Evolutionary conservation across 2,888 invertebrate species (phyloP).

Genomic region (Dolichopus griseipennis): DNA sequence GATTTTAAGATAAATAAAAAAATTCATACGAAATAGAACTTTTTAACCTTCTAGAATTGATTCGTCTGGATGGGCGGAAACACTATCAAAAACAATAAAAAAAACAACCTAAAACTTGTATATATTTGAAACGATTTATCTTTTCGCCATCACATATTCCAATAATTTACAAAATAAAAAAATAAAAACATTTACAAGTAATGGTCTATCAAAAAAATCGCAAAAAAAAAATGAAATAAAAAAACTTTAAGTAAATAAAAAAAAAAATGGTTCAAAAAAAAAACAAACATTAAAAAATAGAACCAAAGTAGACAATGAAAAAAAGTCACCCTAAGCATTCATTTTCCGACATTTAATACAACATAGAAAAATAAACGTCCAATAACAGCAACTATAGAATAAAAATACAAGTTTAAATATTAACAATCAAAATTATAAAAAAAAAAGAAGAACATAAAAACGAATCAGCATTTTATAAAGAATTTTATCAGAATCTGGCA

Average conservation of each 20-base stretch:
- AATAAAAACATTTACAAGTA: background rate
- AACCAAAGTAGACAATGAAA: too few relatives aligned
- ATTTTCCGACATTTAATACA: slow-evolving; percentile 1
- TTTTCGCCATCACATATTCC: background rate
- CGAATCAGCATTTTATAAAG: background rate
- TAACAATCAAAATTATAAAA: background rate
- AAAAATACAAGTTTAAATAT: background rate
- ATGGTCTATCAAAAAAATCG: background rate
- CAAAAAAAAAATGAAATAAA: background rate
- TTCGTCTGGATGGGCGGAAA: background rate
- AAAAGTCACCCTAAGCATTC: background rate
- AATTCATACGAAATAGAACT: too few relatives aligned
- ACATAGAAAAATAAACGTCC: background rate
- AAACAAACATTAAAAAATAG: background rate
- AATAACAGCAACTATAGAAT: background rate
- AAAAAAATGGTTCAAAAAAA: background rate
- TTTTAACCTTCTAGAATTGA: background rate
- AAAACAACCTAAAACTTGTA: background rate
- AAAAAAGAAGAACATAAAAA: too few relatives aligned
- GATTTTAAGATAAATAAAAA: too few relatives aligned
- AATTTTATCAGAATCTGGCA: background rate
- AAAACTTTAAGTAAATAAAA: background rate
- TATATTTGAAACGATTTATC: background rate
- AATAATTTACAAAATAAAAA: background rate
- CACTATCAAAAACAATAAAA: background rate